Percentiles rank a stretch among this genome's conserved stretches.
Evolutionary conservation across 2,888 invertebrate genomes (phyloP).

Genomic region (Seladonia tumulorum): DNA sequence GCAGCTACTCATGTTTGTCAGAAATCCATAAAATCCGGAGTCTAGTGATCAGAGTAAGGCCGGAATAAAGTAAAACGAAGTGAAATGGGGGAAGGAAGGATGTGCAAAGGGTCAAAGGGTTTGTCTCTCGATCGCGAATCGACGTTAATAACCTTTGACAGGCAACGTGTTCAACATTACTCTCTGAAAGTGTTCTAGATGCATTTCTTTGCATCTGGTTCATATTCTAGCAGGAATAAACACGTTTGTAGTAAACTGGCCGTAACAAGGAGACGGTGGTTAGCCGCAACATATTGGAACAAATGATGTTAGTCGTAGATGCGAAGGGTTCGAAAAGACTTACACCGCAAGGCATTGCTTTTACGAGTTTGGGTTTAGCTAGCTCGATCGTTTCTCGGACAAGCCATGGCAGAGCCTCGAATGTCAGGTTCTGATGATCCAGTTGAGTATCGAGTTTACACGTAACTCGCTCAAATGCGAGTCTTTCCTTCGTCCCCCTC

Average conservation of each 20-base stretch:
- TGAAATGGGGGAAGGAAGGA: neutral
- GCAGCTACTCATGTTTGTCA: neutral
- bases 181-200: neutral
- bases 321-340: slow-evolving; percentile 27
- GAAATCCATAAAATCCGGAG: neutral
- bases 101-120: neutral
- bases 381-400: slow-evolving; percentile 46
- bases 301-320: slow-evolving; percentile 35
- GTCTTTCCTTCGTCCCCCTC: slow-evolving; percentile 38
- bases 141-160: neutral
- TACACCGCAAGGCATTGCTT: slow-evolving; percentile 38
- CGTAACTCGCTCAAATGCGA: slow-evolving; percentile 61
- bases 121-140: neutral
- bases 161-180: neutral
- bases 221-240: neutral
- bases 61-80: neutral
- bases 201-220: neutral
- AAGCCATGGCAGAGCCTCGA: slow-evolving; percentile 56
- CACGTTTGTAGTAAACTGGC: slow-evolving; percentile 12
- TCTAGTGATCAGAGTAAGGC: too few relatives aligned
- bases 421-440: slow-evolving; percentile 71
- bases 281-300: slow-evolving; percentile 50
- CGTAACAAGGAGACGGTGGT: slow-evolving; percentile 39
- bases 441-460: slow-evolving; percentile 70
- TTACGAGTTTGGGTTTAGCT: slow-evolving; percentile 43